Percentiles rank a stretch among this genome's conserved stretches.
Evolutionary conservation across 2,888 invertebrate species (phyloP).

Genomic region (Schrankia costaestrigalis): DNA sequence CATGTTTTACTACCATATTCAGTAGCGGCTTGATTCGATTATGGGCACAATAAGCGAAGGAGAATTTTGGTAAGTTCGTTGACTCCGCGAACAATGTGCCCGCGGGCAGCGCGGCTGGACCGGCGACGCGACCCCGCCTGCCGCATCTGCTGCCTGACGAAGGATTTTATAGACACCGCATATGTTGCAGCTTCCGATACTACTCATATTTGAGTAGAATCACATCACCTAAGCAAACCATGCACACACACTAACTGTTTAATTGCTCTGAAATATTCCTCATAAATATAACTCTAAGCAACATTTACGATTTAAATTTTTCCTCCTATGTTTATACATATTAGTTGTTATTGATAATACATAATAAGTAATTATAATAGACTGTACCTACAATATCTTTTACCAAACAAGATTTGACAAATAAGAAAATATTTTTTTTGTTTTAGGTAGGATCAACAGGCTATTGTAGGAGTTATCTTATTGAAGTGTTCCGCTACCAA

Average conservation of each 20-base stretch:
- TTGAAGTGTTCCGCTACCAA: slow-evolving; percentile 11
- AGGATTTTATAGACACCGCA: slow-evolving; percentile 60
- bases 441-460: too few species aligned
- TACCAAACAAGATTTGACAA: too few species aligned
- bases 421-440: too few species aligned
- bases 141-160: slow-evolving; percentile 65
- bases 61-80: slow-evolving; percentile 77
- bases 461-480: slow-evolving; percentile 6
- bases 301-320: too few species aligned
- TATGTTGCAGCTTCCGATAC: slow-evolving; percentile 47
- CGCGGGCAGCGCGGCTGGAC: slow-evolving; percentile 48
- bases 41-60: slow-evolving; percentile 74
- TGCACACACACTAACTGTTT: too few species aligned
- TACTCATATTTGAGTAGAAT: slow-evolving; percentile 14
- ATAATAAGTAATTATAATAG: too few species aligned
- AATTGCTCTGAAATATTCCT: too few species aligned
- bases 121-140: slow-evolving; percentile 48
- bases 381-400: too few species aligned
- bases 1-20: slow-evolving; percentile 68
- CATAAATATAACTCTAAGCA: too few species aligned
- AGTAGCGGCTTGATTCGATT: slow-evolving; percentile 72
- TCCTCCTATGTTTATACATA: too few species aligned
- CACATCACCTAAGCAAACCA: too few species aligned
- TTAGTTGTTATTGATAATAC: too few species aligned
- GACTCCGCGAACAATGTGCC: slow-evolving; percentile 73